phyloP scores from a whole-genome alignment of 2,113 vertebrate species.

The Eptatretus burgeri region DNA sequence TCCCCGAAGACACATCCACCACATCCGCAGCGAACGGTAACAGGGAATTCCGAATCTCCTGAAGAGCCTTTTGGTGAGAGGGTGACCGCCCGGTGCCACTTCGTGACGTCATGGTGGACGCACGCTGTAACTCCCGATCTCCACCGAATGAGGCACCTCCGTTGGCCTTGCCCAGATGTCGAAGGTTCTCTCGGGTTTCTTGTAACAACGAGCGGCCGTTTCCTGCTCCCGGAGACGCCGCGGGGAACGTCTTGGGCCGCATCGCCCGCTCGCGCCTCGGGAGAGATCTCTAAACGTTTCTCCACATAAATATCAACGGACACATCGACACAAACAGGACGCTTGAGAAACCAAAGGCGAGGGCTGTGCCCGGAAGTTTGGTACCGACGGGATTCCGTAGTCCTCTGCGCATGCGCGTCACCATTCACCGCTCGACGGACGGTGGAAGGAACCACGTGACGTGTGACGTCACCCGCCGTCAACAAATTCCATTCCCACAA shows the following conservation, averaged over 20 bases:
- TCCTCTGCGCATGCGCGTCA: no score
- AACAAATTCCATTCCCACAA: no score
- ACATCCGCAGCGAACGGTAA: constrained; percentile 55
- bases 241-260: constrained; percentile 94
- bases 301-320: no score
- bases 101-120: constrained; percentile 24
- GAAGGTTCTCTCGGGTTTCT: constrained; percentile 78
- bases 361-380: no score
- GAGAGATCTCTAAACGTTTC: no score
- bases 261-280: constrained; percentile 15
- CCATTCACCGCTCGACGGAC: no score
- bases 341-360: no score
- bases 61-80: constrained; percentile 51
- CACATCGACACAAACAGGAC: no score
- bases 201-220: constrained; percentile 89
- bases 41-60: constrained; percentile 71
- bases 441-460: no score
- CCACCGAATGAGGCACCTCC: constrained; percentile 17
- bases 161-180: constrained; percentile 22
- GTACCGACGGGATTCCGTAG: no score
- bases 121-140: constrained; percentile 43
- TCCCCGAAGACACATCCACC: neutral
- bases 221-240: constrained; percentile 58
- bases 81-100: constrained; percentile 36
- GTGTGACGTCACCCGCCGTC: no score